Evolutionary conservation across 2,113 vertebrate species (phyloP), one percentile per base, ranked within the genome.

Genomic region (Scolopax mira): DNA sequence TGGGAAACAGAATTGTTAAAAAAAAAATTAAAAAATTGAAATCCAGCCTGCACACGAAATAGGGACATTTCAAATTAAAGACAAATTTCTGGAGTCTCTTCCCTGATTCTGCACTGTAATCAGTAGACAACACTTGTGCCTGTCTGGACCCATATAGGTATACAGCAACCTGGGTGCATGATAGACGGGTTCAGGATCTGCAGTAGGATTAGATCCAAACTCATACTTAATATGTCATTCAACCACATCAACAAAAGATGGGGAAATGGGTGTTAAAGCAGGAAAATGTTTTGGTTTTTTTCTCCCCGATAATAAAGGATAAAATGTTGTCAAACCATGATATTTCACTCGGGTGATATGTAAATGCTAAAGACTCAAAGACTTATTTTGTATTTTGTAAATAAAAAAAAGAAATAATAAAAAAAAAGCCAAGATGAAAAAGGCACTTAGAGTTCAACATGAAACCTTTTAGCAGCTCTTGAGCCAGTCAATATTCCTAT

Each of bases 381-480:
- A 64, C 5, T 41, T 48, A 35, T 49, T 74, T 92, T 79, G 18
- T 54, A 18, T 77, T 73, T 88, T 54, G 10, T 52, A 94, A 93
- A 57, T 19, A 39, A 0, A 44, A 46, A 70, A 90, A 31, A n/a
- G n/a, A 18, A 69, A 33, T 28, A 89, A 19, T 78, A 23, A 35
- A 48, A 22, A 37, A 93, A 27, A 37, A 52, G 2, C 2, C 10
- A 54, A 18, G 58, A 48, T 75, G 23, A 74, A 95, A 85, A 79
- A 73, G 37, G 48, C 24, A 62, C 42, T 39, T 42, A 18, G 18
- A 75, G 18, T 81, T 42, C 73, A 89, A 87, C 60, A 55, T 39
- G 52, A 87, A 93, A 85, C 44, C 83, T 94, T 39, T 96, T 73
- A 94, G 71, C 23, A 25, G 49, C 75, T 90, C 84, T 94, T 88